A percentile compares a stretch with the other conserved stretches of the same genome.
Conservation (phyloP, 2,888 invertebrate genomes). For the Campopleginae sp. region DNA sequence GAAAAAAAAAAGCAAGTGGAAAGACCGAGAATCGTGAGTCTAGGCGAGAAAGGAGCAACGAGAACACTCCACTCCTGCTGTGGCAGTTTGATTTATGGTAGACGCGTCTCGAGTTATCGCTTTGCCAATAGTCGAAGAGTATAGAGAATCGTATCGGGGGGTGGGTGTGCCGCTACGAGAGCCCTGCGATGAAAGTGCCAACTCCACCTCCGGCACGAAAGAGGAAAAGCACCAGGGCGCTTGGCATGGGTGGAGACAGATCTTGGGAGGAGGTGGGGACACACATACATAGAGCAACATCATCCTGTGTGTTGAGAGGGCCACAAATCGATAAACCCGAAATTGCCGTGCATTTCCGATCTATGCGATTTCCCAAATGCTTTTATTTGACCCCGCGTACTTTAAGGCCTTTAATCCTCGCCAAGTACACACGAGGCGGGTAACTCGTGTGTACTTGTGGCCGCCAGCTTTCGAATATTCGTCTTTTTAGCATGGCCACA, state of each 20-base stretch:
- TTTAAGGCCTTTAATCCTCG: slow-evolving; percentile 36
- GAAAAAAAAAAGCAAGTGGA: slow-evolving; percentile 76
- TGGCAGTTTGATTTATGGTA: slow-evolving; percentile 82
- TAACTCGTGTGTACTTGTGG: slow-evolving; percentile 45
- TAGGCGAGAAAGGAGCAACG: slow-evolving; percentile 70
- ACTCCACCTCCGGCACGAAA: slow-evolving; percentile 54
- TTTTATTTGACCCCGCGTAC: slow-evolving; percentile 62
- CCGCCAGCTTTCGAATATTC: slow-evolving; percentile 2
- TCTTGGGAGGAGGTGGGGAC: slow-evolving; percentile 60
- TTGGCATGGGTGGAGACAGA: slow-evolving; percentile 56
- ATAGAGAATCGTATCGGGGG: slow-evolving; percentile 65
- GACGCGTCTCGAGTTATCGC: slow-evolving; percentile 82
- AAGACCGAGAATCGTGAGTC: slow-evolving; percentile 68
- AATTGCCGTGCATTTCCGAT: slow-evolving; percentile 70
- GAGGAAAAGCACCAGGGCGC: slow-evolving; percentile 11
- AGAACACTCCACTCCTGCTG: slow-evolving; percentile 69
- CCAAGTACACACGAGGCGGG: neutral
- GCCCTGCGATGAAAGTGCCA: slow-evolving; percentile 61
- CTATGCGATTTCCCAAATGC: slow-evolving; percentile 66
- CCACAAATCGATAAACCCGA: slow-evolving; percentile 79
- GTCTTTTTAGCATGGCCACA: neutral
- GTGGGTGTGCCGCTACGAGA: slow-evolving; percentile 47
- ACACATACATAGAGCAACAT: slow-evolving; percentile 13
- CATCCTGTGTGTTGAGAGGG: slow-evolving; percentile 59
- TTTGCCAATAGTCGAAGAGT: slow-evolving; percentile 80